Base-by-base conservation (phyloP, 2,797 vertebrate species). In the Xerus rutilus region DNA sequence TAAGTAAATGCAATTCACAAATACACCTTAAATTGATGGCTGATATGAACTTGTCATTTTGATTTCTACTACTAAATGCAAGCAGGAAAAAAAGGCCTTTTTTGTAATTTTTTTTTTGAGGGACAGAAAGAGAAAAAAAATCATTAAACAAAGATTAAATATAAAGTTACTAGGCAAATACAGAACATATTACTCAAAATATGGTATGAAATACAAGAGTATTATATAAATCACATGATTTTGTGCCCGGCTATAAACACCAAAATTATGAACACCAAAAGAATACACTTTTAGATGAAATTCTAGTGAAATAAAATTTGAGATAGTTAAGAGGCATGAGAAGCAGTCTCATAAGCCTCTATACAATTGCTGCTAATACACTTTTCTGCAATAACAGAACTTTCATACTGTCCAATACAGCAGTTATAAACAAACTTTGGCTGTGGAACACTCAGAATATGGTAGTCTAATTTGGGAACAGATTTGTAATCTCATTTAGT, bases 191-290 rank as follows among this genome's bases (percentile, higher is more conserved):
- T 72, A 72, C 5, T 96, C 83, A 85, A 79, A 91, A 81, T 89
- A 52, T 12, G 14, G 28, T 79, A 47, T 32, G 20, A 85, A 85
- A 15, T 15, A 89, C 23, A 78, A 90, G 65, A 92, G 32, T 32
- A 93, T 7, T 57, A 11, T n/a, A n/a, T 54, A 89, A 89, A 65
- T 62, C 57, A 11, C 35, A 77, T 15, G 62, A 47, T 57, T 85
- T 94, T 92, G 10, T 94, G 13, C 23, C 28, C 94, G 77, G n/a
- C 5, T 20, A 81, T 62, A 39, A 39, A 39, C 39, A 39, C 39
- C 78, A 85, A 15, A 92, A 74, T 82, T 69, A 86, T 88, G 86
- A 88, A 74, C 54, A 70, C 35, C 49, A 93, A 59, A 93, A 90
- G 39, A 72, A 64, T 13, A 54, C 54, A 28, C 54, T 35, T 93